A percentile compares a stretch with the other conserved stretches of the same genome.
Evolutionary conservation across 2,797 vertebrate species (phyloP).

Genomic region (Borostomias antarcticus): DNA sequence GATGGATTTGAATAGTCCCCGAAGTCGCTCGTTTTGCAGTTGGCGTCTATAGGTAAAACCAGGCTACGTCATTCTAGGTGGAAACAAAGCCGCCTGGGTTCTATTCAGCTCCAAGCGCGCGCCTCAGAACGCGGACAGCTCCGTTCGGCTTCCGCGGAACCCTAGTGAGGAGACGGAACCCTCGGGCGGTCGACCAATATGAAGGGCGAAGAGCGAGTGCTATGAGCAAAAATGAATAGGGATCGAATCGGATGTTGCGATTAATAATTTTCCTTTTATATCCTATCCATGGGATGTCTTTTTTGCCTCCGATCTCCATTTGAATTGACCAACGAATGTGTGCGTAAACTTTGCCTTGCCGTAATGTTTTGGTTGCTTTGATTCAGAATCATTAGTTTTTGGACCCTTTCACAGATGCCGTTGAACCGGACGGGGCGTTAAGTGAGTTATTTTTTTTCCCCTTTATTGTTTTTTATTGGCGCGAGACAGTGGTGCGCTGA

Average conservation of each 20-base stretch:
- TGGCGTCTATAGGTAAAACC: constrained; percentile 46
- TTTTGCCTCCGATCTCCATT: constrained; percentile 11
- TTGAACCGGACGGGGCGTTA: constrained; percentile 35
- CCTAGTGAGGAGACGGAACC: constrained; percentile 9
- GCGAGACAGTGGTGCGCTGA: constrained; percentile 21
- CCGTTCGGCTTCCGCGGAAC: neutral
- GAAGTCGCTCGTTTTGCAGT: constrained; percentile 3
- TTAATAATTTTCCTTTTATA: constrained; percentile 9
- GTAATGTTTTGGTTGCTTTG: constrained; percentile 9
- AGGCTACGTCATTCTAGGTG: constrained; percentile 70
- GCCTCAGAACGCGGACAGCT: constrained; percentile 36
- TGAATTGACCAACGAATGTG: constrained; percentile 5
- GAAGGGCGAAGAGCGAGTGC: neutral
- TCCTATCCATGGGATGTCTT: constrained; percentile 12
- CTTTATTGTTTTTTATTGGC: constrained; percentile 13
- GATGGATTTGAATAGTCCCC: neutral
- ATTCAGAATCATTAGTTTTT: constrained; percentile 15
- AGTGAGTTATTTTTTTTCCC: constrained; percentile 32
- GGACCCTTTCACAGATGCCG: constrained; percentile 31
- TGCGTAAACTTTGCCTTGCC: constrained; percentile 36
- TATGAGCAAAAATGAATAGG: neutral
- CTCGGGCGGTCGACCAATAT: neutral
- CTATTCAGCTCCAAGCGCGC: constrained; percentile 42
- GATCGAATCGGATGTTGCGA: neutral
- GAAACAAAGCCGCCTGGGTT: constrained; percentile 63